These are phyloP conservation scores for Sula dactylatra DNA, from an alignment of 2,113 vertebrate species.

Conservation along the genomic window DNA sequence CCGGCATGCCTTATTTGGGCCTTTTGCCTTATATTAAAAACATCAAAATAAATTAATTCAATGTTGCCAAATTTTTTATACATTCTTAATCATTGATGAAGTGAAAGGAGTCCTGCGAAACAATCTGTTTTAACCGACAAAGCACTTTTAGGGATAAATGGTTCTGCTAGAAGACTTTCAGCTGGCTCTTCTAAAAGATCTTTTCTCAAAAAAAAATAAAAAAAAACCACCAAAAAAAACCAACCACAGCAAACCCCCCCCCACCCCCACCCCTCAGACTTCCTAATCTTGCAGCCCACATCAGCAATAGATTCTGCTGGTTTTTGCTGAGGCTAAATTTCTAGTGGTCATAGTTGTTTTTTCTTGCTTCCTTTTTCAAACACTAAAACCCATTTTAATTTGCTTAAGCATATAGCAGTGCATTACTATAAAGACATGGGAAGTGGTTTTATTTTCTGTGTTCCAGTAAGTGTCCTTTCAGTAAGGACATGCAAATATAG, in stretches of 20 bases:
- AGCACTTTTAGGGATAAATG: not conserved
- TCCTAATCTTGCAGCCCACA: not conserved
- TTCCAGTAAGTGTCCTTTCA: not conserved
- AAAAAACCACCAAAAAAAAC: not conserved
- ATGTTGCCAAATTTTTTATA: not conserved
- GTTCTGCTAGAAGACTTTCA: not conserved
- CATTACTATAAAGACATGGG: not conserved
- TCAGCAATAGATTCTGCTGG: not conserved
- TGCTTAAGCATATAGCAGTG: not conserved
- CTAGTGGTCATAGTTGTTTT: not conserved
- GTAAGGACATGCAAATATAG: not conserved
- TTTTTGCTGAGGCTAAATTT: not conserved
- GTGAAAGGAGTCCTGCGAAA: not conserved
- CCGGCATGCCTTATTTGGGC: not conserved
- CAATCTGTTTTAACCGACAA: not conserved
- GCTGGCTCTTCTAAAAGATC: not conserved
- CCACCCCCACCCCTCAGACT: not conserved
- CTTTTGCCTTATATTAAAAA: not conserved
- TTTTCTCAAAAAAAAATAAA: not conserved
- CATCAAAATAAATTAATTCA: not conserved
- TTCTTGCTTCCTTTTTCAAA: slow-evolving; percentile 27
- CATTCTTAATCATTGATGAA: not conserved
- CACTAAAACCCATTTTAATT: not conserved
- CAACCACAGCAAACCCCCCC: too few relatives aligned
- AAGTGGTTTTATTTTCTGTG: slow-evolving; percentile 12